Evolutionary conservation across 2,797 vertebrate genomes (phyloP).

Genomic region (Epinephelus awoara): DNA sequence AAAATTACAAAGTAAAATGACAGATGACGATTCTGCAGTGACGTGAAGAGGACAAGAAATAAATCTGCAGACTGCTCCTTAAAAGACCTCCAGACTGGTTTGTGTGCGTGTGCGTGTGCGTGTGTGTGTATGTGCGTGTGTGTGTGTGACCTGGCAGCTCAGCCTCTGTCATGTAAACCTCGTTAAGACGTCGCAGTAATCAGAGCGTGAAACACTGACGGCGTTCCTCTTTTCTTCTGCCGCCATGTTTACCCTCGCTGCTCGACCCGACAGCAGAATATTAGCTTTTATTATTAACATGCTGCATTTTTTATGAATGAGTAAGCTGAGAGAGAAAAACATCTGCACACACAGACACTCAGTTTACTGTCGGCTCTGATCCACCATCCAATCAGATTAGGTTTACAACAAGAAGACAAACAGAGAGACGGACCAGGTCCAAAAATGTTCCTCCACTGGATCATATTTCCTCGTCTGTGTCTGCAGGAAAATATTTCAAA

Average conservation of each 20-base stretch:
- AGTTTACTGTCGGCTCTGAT: no score
- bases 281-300: slow-evolving; percentile 56
- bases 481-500: no score
- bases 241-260: slow-evolving; percentile 44
- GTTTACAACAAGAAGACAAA: no score
- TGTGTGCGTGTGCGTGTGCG: slow-evolving; percentile 15
- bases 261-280: slow-evolving; percentile 17
- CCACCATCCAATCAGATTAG: background rate
- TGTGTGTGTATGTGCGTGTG: slow-evolving; percentile 10
- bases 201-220: slow-evolving; percentile 57
- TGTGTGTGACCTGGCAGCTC: slow-evolving; percentile 2
- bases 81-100: background rate
- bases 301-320: slow-evolving; percentile 49
- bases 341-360: slow-evolving; percentile 2
- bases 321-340: slow-evolving; percentile 15
- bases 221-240: slow-evolving; percentile 22
- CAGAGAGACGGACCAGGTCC: no score
- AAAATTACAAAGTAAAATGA: no score
- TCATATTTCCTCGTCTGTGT: no score
- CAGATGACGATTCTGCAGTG: background rate
- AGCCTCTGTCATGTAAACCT: slow-evolving; percentile 47
- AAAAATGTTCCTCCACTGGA: no score
- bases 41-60: background rate
- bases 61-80: background rate
- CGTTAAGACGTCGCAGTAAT: slow-evolving; percentile 36